Base-by-base conservation (phyloP, 2,888 invertebrate species). In the Sturmia bella region DNA sequence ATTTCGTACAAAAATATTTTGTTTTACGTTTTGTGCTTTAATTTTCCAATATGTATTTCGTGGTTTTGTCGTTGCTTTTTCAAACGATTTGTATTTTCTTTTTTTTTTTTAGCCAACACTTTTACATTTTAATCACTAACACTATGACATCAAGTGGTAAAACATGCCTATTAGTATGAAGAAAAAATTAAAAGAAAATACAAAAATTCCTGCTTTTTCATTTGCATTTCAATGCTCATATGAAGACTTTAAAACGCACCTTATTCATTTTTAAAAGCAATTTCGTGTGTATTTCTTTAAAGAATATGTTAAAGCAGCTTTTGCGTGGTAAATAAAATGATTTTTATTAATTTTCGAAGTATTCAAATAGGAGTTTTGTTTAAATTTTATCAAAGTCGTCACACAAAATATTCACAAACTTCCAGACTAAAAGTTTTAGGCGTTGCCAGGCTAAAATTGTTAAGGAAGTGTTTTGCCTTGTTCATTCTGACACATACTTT, bases 201-300 rank as follows among this genome's bases (percentile, higher is more conserved):
- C 56, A 81, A 81, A 81, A 82, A 82, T 74, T 82, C 74, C 82
- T 75, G 69, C 57, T 70, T 82, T 77, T 82, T 77, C 68, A 69
- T 73, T 76, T 69, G 68, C 69, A 56, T 82, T 77, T 68, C 39
- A 39, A 39, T 82, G 69, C 68, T 70, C 57, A 74, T 63, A 74
- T 70, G 73, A 41, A 61, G 32, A 70, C 50, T 78, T 78, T 78
- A 41, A 82, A 77, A 59, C 57, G 69, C 74, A 73, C 74, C 78
- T 82, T 69, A 66, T 13, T 66, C 57, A 74, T 74, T 54, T 77
- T 74, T 39, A 43, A 11, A 24, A 13, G 9, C 56, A 24, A 17
- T 66, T 56, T 48, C 39, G 0, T 5, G 4, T 27, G 9, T 1
- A 24, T 3, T 13, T 6, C 15, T 24, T 48, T 12, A 1, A 17